Evolutionary conservation across 2,888 invertebrate genomes (phyloP), one percentile per base, ranked within the genome.

Genomic region (Platycheirus albimanus): DNA sequence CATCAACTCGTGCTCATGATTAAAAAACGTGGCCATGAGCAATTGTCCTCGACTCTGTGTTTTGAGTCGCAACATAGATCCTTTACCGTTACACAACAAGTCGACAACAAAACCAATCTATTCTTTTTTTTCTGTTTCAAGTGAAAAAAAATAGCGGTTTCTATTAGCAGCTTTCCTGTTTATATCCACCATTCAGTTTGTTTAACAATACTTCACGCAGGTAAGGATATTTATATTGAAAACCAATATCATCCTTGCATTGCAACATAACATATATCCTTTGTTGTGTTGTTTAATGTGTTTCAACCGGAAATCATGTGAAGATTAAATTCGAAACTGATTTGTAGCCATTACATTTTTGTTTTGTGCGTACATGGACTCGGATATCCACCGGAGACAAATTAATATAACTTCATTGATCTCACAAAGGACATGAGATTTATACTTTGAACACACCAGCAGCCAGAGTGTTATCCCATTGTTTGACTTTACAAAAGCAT

Each of bases 1-100:
- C 58, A 58, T 58, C 41, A 58, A 41, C 47, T 24, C 36, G 15
- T 19, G 28, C 24, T 56, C 45, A 28, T 77, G 70, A 76, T 76
- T 76, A 76, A 76, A 70, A 70, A 45, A 45, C 61, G 30, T 63
- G 63, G 30, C 70, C 45, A 45, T 47, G 52, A 70, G 45, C 70
- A 38, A 70, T 54, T 77, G 61, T 70, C 76, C 54, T 38, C 47
- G 70, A 45, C 43, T 36, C 28, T 19, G 61, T 45, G 45, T 63
- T 61, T 76, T 11, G 15, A 43, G 8, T 13, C 54, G n/a, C 13
- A 45, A 45, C 38, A 56, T 38, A 4, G n/a, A 38, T 13, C 56
- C 38, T n/a, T 10, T 10, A 56, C 8, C 8, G 38, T 56, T 56
- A 58, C 24, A 58, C 20, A 38, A 38, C 54, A 36, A 56, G 41